A percentile compares a stretch with the other conserved stretches of the same genome.
Evolutionary conservation across 2,888 invertebrate species (phyloP).

Genomic region (Metellina segmentata): DNA sequence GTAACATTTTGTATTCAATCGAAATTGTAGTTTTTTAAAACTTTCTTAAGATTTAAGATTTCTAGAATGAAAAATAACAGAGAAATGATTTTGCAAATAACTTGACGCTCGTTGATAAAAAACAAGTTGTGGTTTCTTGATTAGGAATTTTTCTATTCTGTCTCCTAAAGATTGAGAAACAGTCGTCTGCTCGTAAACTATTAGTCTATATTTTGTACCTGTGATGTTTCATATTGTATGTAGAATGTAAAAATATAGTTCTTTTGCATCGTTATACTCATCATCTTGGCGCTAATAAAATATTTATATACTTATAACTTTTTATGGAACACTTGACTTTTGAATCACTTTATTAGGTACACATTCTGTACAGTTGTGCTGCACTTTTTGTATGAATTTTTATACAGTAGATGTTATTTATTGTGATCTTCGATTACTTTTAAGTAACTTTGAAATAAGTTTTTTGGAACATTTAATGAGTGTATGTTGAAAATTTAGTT

Average conservation of each 20-base stretch:
- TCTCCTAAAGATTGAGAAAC: constrained; percentile 19
- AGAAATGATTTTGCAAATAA: too few species aligned
- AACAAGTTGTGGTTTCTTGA: too few species aligned
- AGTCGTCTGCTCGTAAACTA: neutral
- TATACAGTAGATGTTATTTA: constrained; percentile 38
- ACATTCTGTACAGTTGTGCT: constrained; percentile 17
- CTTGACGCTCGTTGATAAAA: too few species aligned
- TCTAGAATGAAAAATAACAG: too few species aligned
- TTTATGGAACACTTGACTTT: constrained; percentile 18
- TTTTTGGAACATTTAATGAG: too few species aligned
- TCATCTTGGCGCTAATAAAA: constrained; percentile 29
- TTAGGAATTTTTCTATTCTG: too few species aligned
- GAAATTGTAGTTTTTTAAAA: too few species aligned
- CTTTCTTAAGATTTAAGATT: too few species aligned
- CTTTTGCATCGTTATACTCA: constrained; percentile 39
- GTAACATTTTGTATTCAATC: too few species aligned
- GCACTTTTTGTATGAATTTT: constrained; percentile 30
- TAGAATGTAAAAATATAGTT: constrained; percentile 33
- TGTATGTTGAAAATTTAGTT: too few species aligned
- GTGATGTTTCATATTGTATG: constrained; percentile 41
- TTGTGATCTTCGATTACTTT: neutral
- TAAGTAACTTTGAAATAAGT: neutral
- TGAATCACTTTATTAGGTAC: constrained; percentile 20
- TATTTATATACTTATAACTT: constrained; percentile 48
- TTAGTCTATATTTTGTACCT: constrained; percentile 40